A percentile compares a stretch with the other conserved stretches of the same genome.
phyloP scores from a whole-genome alignment of 2,888 invertebrate genomes.

The Laothoe populi region DNA sequence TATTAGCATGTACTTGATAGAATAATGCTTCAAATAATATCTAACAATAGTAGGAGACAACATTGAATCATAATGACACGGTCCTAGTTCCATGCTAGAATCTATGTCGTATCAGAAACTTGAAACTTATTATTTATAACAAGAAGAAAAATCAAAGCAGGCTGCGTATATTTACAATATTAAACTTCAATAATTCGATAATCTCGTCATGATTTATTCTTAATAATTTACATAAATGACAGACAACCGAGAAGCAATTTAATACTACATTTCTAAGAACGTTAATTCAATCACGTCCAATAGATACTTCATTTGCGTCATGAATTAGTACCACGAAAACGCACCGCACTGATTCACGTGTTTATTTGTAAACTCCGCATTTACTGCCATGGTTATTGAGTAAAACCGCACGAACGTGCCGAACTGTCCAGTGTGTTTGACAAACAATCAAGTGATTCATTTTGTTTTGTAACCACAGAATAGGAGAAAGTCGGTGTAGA shows the following conservation, averaged over 20 bases:
- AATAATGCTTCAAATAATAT: slow-evolving; percentile 1
- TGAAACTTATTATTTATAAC: too few species aligned
- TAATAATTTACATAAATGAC: background rate
- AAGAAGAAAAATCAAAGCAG: too few species aligned
- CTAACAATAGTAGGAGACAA: background rate
- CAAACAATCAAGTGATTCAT: slow-evolving; percentile 33
- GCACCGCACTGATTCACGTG: slow-evolving; percentile 17
- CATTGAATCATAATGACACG: background rate
- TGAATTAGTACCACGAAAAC: slow-evolving; percentile 21
- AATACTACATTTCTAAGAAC: slow-evolving; percentile 14
- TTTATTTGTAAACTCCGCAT: slow-evolving; percentile 26
- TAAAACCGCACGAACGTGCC: slow-evolving; percentile 25
- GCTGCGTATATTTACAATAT: too few species aligned
- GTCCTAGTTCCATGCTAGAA: too few species aligned
- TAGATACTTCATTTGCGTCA: slow-evolving; percentile 25
- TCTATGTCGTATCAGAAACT: too few species aligned
- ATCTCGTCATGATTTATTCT: slow-evolving; percentile 1
- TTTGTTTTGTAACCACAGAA: slow-evolving; percentile 32
- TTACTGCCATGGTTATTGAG: slow-evolving; percentile 13
- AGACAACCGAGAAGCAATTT: slow-evolving; percentile 9
- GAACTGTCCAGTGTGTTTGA: slow-evolving; percentile 27
- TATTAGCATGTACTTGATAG: slow-evolving; percentile 3
- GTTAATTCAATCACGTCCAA: slow-evolving; percentile 3
- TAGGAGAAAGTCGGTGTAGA: slow-evolving; percentile 13
- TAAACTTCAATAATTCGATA: background rate